These are phyloP conservation scores for Acanthoscelides obtectus DNA, from an alignment of 2,888 invertebrate genomes.

Conservation along the genomic window DNA sequence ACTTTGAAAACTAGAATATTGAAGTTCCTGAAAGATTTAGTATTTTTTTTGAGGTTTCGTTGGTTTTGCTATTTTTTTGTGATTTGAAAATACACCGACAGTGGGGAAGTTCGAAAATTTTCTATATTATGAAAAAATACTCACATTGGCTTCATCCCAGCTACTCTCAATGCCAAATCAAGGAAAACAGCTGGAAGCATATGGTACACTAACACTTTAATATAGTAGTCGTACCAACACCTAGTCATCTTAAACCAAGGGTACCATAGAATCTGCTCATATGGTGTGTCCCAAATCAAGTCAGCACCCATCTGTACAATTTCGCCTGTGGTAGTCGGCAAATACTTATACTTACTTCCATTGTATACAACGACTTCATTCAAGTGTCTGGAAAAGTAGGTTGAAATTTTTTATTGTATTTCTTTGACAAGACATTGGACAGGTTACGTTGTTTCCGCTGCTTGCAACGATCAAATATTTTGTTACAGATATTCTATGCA, in stretches of 20 bases:
- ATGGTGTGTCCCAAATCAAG: constrained; percentile 55
- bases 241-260: constrained; percentile 57
- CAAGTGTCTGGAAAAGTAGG: constrained; percentile 9
- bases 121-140: too few relatives aligned
- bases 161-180: constrained; percentile 61
- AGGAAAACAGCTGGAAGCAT: constrained; percentile 73
- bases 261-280: constrained; percentile 68
- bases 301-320: constrained; percentile 46
- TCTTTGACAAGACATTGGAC: too few relatives aligned
- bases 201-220: constrained; percentile 35
- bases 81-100: too few relatives aligned
- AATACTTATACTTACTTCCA: constrained; percentile 66
- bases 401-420: too few relatives aligned
- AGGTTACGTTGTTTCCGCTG: too few relatives aligned
- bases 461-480: too few relatives aligned
- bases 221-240: constrained; percentile 58
- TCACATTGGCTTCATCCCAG: constrained; percentile 68
- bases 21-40: too few relatives aligned
- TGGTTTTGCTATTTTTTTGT: too few relatives aligned
- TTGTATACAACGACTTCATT: constrained; percentile 67
- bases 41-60: too few relatives aligned
- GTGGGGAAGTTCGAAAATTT: too few relatives aligned
- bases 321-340: constrained; percentile 61
- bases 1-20: too few relatives aligned
- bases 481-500: too few relatives aligned